Percentiles rank a stretch among this genome's conserved stretches.
Conservation (phyloP, 2,113 vertebrate species). For the Castor canadensis region DNA sequence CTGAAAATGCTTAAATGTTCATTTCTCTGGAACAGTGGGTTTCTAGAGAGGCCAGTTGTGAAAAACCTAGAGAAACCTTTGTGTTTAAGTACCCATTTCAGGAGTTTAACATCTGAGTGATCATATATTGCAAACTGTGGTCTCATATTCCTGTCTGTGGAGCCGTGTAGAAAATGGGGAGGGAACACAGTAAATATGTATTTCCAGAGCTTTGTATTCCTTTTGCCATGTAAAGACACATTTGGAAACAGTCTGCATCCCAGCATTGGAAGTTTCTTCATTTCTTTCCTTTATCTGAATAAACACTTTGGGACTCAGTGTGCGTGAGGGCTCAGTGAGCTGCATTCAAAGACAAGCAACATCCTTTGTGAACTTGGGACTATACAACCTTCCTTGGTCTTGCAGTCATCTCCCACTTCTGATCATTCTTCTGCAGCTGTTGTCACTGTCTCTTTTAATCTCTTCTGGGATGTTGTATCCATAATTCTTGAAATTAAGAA, state of each 20-base stretch:
- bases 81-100: too few species aligned
- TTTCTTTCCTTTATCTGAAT: neutral
- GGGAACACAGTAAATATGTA: neutral
- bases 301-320: neutral
- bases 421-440: neutral
- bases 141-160: neutral
- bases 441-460: neutral
- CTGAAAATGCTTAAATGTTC: neutral
- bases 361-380: neutral
- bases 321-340: rapidly evolving
- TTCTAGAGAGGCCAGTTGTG: neutral
- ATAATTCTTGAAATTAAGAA: constrained; percentile 68
- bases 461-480: neutral
- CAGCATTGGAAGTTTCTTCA: neutral
- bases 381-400: neutral
- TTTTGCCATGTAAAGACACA: neutral
- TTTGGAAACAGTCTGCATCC: neutral
- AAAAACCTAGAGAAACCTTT: neutral
- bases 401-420: neutral
- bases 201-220: neutral
- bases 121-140: too few species aligned
- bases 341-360: rapidly evolving
- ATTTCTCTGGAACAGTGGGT: rapidly evolving
- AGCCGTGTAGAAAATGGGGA: neutral
- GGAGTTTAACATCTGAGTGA: neutral